Evolutionary conservation across 2,888 invertebrate species (phyloP).

Genomic region (Synergus itoensis): DNA sequence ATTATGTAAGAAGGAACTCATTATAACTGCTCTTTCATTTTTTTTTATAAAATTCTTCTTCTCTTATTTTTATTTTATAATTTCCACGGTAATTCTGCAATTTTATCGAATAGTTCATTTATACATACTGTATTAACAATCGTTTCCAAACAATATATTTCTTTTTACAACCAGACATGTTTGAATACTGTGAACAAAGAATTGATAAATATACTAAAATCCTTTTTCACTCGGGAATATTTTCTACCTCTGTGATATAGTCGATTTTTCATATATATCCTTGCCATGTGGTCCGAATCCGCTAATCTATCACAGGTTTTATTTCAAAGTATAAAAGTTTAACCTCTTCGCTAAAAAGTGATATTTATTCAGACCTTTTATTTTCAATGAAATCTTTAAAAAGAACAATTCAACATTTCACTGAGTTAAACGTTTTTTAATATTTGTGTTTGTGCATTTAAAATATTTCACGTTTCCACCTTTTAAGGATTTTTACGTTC

Average conservation of each 20-base stretch:
- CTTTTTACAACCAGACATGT: background rate
- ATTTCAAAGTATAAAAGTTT: background rate
- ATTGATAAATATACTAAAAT: conserved; percentile 3
- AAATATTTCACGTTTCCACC: background rate
- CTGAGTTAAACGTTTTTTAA: too few relatives aligned
- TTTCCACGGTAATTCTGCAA: background rate
- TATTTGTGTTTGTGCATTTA: background rate
- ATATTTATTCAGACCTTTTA: background rate
- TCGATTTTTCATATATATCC: background rate
- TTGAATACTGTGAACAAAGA: background rate
- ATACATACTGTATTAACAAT: background rate
- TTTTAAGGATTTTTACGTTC: background rate
- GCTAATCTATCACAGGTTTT: background rate
- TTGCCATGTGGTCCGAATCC: background rate
- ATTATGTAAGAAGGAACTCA: too few relatives aligned
- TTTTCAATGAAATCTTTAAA: background rate
- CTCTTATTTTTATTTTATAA: background rate
- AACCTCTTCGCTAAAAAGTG: background rate
- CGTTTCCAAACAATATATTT: background rate
- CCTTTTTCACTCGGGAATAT: conserved; percentile 7
- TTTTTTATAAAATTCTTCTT: too few relatives aligned
- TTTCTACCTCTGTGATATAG: conserved; percentile 2
- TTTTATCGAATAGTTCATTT: background rate
- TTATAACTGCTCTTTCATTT: too few relatives aligned
- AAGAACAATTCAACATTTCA: too few relatives aligned